Percentiles rank a stretch among this genome's conserved stretches.
Evolutionary conservation across 2,888 invertebrate genomes (phyloP).

Genomic region (Hirtodrosophila alboralis): DNA sequence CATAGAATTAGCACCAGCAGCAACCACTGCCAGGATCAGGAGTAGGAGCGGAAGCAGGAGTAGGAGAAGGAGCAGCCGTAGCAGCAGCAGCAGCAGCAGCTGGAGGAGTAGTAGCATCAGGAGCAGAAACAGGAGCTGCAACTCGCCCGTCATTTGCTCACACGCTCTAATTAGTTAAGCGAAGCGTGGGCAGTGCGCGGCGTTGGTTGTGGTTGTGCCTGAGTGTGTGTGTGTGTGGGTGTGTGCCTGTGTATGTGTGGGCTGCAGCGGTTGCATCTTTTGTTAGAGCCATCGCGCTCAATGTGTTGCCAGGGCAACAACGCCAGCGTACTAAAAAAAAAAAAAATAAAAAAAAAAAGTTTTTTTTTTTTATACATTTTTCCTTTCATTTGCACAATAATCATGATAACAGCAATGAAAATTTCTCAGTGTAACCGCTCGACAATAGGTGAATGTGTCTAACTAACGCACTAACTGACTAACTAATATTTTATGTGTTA

Average conservation of each 20-base stretch:
- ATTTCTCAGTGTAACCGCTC: conserved; percentile 10
- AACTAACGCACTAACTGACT: neutral
- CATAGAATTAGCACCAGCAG: conserved; percentile 36
- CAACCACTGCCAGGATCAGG: neutral
- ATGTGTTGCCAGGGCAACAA: conserved; percentile 63
- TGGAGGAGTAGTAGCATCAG: conserved; percentile 7
- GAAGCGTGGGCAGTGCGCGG: conserved; percentile 54
- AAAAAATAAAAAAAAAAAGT: no score
- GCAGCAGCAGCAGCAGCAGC: conserved; percentile 10
- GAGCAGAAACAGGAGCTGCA: conserved; percentile 8
- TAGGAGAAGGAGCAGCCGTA: conserved; percentile 17
- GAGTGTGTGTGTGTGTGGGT: conserved; percentile 1
- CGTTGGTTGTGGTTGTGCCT: neutral
- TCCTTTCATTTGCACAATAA: conserved; percentile 66
- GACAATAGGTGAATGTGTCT: conserved; percentile 28
- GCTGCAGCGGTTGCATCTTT: conserved; percentile 64
- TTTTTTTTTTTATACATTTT: conserved; percentile 49
- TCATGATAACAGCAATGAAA: conserved; percentile 42
- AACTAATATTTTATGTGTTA: no score
- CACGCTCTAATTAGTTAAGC: conserved; percentile 72
- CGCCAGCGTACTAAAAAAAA: conserved; percentile 19
- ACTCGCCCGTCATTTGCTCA: conserved; percentile 41
- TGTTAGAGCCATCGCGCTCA: conserved; percentile 54
- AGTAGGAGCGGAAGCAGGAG: conserved; percentile 16
- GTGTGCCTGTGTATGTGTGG: conserved; percentile 10